Percentiles rank a stretch among this genome's conserved stretches.
phyloP scores from a whole-genome alignment of 2,113 vertebrate genomes.

The Pterophyllum scalare region DNA sequence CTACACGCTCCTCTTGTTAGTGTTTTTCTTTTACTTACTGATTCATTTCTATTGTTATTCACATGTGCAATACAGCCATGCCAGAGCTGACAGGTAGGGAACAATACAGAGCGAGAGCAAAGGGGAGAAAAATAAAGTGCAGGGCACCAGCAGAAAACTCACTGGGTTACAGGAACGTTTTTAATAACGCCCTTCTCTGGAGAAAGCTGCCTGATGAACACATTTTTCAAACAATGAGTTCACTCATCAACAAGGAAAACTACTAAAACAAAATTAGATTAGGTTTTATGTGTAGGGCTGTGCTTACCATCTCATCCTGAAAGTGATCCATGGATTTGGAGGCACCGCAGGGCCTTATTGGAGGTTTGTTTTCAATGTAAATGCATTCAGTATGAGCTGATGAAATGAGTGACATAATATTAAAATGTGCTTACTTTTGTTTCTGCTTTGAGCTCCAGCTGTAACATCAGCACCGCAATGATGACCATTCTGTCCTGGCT shows the following conservation, averaged over 20 bases:
- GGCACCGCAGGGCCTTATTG: too few relatives aligned
- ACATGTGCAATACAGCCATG: too few relatives aligned
- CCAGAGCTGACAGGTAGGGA: too few relatives aligned
- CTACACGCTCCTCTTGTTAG: too few relatives aligned
- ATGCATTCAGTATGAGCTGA: fast-evolving
- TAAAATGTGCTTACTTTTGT: background rate
- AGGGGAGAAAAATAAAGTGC: too few relatives aligned
- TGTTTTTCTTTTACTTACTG: too few relatives aligned
- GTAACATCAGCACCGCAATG: background rate
- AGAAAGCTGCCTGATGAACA: background rate
- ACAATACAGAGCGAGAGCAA: too few relatives aligned
- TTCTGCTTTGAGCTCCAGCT: background rate
- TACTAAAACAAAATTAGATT: fast-evolving
- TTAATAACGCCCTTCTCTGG: too few relatives aligned
- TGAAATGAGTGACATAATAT: fast-evolving
- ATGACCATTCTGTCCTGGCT: background rate
- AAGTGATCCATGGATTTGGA: fast-evolving
- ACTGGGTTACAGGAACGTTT: too few relatives aligned
- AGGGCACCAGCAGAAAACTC: too few relatives aligned
- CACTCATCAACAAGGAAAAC: background rate
- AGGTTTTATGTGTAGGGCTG: background rate
- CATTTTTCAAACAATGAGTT: background rate
- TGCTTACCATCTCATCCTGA: background rate
- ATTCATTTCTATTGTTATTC: too few relatives aligned
- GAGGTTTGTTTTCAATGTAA: background rate